Conservation (phyloP, 2,888 invertebrate genomes). For the Zeuzera pyrina region DNA sequence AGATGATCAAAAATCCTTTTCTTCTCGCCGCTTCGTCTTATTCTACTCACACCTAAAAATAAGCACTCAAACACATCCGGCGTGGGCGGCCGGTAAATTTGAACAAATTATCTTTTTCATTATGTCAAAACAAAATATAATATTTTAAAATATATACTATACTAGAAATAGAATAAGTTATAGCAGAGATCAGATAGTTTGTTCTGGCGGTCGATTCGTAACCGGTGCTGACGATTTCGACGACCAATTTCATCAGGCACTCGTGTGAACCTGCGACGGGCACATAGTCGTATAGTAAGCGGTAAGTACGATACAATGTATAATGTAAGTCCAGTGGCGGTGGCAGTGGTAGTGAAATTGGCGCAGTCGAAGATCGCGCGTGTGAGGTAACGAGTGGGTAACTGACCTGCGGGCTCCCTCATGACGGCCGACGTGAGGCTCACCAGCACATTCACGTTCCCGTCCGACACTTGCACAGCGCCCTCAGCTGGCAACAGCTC, state of each 20-base stretch:
- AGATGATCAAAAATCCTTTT: conserved; percentile 82
- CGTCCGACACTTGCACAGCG: conserved; percentile 87
- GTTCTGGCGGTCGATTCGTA: conserved; percentile 51
- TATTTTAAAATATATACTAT: conserved; percentile 23
- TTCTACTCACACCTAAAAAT: conserved; percentile 69
- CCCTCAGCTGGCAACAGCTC: conserved; percentile 89
- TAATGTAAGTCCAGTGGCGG: neutral
- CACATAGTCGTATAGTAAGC: neutral
- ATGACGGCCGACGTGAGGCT: conserved; percentile 94
- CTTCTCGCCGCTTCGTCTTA: conserved; percentile 59
- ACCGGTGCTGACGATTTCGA: conserved; percentile 42
- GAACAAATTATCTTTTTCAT: conserved; percentile 69
- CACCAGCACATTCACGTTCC: conserved; percentile 85
- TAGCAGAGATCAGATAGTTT: conserved; percentile 52
- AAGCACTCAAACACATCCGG: conserved; percentile 61
- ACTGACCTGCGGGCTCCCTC: conserved; percentile 81
- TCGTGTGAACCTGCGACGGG: neutral
- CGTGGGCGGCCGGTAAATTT: conserved; percentile 46
- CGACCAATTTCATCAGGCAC: conserved; percentile 54
- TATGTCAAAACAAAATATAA: conserved; percentile 24
- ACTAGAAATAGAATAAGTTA: conserved; percentile 20
- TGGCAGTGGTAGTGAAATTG: conserved; percentile 34
- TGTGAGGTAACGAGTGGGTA: conserved; percentile 6
- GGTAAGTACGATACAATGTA: too few relatives aligned
- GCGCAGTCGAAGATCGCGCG: conserved; percentile 33